Evolutionary conservation across 2,113 vertebrate species (phyloP).

Genomic region (Alces alces): DNA sequence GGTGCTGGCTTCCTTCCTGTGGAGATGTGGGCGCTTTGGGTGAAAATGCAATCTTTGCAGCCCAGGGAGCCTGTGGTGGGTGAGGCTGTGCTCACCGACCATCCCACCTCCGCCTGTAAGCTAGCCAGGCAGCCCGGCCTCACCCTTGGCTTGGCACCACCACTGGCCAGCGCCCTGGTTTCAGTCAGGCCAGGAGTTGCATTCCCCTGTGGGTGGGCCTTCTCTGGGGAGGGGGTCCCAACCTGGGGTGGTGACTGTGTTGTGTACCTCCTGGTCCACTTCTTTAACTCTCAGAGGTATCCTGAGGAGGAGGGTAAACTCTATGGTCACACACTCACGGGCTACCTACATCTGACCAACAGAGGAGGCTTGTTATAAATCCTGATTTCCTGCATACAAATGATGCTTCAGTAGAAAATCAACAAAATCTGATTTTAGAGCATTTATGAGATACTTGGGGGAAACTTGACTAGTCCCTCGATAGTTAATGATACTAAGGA

Average conservation of each 20-base stretch:
- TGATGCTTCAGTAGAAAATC: neutral
- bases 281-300: neutral
- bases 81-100: neutral
- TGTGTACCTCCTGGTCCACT: accelerated
- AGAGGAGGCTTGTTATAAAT: neutral
- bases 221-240: neutral
- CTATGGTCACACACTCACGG: accelerated
- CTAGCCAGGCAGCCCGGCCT: neutral
- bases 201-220: neutral
- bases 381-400: neutral
- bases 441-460: neutral
- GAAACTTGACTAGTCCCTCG: neutral
- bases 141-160: neutral
- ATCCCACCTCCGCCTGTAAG: neutral
- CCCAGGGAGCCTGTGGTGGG: neutral
- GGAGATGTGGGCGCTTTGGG: neutral
- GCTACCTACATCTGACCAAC: neutral
- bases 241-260: no score
- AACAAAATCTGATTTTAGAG: neutral
- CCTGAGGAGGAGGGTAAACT: neutral
- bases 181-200: neutral
- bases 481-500: neutral
- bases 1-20: neutral
- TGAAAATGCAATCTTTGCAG: neutral
- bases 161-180: neutral